Evolutionary conservation across 2,797 vertebrate species (phyloP).

Genomic region (Sebastes taczanowskii): DNA sequence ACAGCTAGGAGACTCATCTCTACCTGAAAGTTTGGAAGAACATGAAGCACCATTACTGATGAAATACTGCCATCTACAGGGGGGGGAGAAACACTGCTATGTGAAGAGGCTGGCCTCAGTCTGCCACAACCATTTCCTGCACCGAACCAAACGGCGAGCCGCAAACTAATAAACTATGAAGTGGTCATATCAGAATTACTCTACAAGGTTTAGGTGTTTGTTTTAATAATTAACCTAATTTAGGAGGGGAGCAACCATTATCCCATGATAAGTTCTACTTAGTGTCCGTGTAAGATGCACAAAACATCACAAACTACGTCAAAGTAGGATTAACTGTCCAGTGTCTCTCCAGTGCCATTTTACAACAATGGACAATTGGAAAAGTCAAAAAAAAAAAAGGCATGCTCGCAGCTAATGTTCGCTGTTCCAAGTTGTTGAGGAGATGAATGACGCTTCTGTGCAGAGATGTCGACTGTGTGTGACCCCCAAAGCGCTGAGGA

Average conservation of each 20-base stretch:
- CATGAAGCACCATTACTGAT: conserved; percentile 34
- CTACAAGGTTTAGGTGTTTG: neutral
- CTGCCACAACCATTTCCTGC: neutral
- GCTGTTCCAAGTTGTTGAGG: conserved; percentile 26
- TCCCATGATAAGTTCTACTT: conserved; percentile 82
- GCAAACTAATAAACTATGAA: neutral
- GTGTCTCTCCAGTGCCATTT: conserved; percentile 54
- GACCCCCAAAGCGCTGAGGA: conserved; percentile 19
- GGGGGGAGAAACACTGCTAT: conserved; percentile 16
- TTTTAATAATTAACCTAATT: neutral
- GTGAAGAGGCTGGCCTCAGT: neutral
- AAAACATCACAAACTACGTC: conserved; percentile 51
- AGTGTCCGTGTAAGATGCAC: conserved; percentile 46
- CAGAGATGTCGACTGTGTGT: conserved; percentile 2
- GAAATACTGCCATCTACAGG: conserved; percentile 79
- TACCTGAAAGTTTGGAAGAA: conserved; percentile 3
- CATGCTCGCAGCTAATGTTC: conserved; percentile 32
- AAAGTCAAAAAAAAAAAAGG: conserved; percentile 32
- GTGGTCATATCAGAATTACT: neutral
- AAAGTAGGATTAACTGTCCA: conserved; percentile 39
- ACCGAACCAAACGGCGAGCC: conserved; percentile 1
- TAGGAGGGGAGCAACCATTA: conserved; percentile 93
- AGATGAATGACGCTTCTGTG: conserved; percentile 29
- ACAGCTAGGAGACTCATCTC: conserved; percentile 11
- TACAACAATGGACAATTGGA: conserved; percentile 31